Base-by-base conservation (phyloP, 2,797 vertebrate genomes). In the Steatocranus sp. region DNA sequence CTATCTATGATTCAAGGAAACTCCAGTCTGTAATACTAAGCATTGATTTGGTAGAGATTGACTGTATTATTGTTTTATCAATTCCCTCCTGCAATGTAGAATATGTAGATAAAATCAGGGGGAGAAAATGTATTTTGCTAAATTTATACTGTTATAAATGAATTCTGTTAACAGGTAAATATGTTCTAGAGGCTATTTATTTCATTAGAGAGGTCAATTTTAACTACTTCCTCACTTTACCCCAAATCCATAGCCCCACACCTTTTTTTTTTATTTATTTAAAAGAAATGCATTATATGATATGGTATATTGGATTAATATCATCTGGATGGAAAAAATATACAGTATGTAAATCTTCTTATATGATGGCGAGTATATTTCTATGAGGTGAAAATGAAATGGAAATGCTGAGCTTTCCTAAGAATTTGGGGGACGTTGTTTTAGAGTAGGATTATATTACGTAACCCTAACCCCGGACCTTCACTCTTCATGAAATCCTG, bases 51-150 rank as follows among this genome's bases (percentile, higher is more conserved):
- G 93, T 96, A 94, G 94, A 95, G 92, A 93, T 83, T 94, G 88
- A 92, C 90, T 96, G 95, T 96, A 94, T 94, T 94, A 89, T 94
- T 95, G 93, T 96, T 95, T 73, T 92, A 94, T 94, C 43, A 78
- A 94, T 93, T 91, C 91, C 92, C 95, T 96, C 94, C 94, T 94
- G 91, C 95, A 94, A 92, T 95, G 92, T 96, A 96, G 94, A 95
- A 88, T 95, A 95, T 96, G 93, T 95, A 96, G 95, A 97, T 96
- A 96, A 95, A 94, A 95, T 95, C 89, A 91, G 92, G 90, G 87
- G 89, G 88, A 94, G 91, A 93, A 94, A 92, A 96, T 94, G 95
- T 97, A 97, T 96, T 96, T 97, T 96, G 95, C 95, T 96, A 96
- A 95, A 96, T 96, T 97, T 96, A 92, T 96, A 96, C 94, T 86